These are phyloP conservation scores for Cinara cedri DNA, from an alignment of 2,888 invertebrate species.

Conservation along the genomic window DNA sequence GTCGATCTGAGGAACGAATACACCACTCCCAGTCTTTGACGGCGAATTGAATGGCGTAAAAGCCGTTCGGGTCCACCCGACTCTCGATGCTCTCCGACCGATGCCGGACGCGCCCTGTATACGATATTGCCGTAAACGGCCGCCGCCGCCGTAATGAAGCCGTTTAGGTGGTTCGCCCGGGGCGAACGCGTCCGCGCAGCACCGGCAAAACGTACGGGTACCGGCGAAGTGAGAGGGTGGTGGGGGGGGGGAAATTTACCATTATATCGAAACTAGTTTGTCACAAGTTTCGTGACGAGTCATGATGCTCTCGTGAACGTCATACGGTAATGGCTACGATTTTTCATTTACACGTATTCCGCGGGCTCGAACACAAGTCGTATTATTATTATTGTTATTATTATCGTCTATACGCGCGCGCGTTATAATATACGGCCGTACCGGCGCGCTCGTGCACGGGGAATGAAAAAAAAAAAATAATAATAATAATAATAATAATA, in stretches of 20 bases:
- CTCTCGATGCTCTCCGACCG: too few relatives aligned
- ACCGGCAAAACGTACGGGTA: not conserved
- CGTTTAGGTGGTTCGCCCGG: conserved; percentile 53
- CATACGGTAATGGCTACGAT: conserved; percentile 17
- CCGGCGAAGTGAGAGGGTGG: not conserved
- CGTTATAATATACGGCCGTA: not conserved
- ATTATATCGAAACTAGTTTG: conserved; percentile 40
- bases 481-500: not conserved
- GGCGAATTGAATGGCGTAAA: too few relatives aligned
- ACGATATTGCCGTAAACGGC: too few relatives aligned
- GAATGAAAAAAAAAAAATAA: not conserved
- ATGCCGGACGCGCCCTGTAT: not conserved
- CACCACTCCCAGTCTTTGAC: too few relatives aligned
- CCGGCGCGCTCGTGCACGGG: not conserved
- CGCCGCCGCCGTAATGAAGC: conserved; percentile 42
- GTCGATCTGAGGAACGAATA: too few relatives aligned
- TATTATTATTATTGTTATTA: not conserved
- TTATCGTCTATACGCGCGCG: not conserved
- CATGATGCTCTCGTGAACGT: conserved; percentile 21
- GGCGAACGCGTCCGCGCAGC: not conserved
- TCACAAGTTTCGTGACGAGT: conserved; percentile 52
- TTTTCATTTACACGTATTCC: conserved; percentile 45
- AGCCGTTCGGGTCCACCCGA: too few relatives aligned
- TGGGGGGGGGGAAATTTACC: not conserved
- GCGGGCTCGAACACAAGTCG: not conserved